Evolutionary conservation across 2,113 vertebrate genomes (phyloP).

Genomic region (Lucifuga dentata): DNA sequence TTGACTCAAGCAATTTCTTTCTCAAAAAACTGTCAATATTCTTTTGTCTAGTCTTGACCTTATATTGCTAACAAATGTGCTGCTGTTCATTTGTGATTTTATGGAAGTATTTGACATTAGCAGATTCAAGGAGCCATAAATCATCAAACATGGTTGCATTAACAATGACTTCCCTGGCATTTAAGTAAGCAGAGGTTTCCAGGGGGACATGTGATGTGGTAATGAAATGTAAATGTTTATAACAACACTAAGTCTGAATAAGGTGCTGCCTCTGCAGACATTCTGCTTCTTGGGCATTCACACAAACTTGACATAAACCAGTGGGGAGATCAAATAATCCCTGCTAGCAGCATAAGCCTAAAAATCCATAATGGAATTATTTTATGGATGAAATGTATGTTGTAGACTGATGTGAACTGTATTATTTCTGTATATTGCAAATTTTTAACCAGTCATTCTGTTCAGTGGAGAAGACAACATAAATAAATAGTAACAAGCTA

Average conservation of each 20-base stretch:
- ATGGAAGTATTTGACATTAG: conserved; percentile 6
- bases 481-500: neutral
- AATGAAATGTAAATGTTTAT: conserved; percentile 59
- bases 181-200: conserved; percentile 44
- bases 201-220: conserved; percentile 35
- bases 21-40: too few relatives aligned
- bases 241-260: conserved; percentile 7
- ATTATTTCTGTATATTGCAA: too few relatives aligned
- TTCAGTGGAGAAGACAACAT: neutral
- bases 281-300: neutral
- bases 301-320: conserved; percentile 7
- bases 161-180: conserved; percentile 10
- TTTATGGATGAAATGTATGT: too few relatives aligned
- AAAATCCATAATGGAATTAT: too few relatives aligned
- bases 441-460: too few relatives aligned
- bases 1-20: too few relatives aligned
- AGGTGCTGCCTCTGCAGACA: conserved; percentile 21
- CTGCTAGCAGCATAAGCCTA: neutral
- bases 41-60: neutral
- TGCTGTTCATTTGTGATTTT: neutral
- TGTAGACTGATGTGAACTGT: too few relatives aligned
- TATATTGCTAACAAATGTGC: neutral
- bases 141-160: conserved; percentile 21
- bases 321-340: neutral
- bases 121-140: conserved; percentile 10